These are phyloP conservation scores for Origma solitaria DNA, from an alignment of 2,113 vertebrate genomes.

Conservation along the genomic window DNA sequence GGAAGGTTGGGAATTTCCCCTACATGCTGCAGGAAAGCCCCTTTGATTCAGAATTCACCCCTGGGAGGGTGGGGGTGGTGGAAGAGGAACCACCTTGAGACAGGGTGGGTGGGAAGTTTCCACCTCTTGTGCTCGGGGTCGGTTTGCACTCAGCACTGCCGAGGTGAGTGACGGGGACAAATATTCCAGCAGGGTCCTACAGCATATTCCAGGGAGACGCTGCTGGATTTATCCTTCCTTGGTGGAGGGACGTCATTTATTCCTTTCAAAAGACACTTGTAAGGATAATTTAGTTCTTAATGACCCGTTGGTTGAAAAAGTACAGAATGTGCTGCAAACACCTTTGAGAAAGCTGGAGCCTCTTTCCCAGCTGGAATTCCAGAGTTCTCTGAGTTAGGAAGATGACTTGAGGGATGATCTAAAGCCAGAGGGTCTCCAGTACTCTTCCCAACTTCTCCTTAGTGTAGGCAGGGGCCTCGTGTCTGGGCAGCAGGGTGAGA, in stretches of 20 bases:
- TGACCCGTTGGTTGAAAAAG: not conserved
- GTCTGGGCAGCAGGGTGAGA: too few species aligned
- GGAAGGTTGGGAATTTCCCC: too few species aligned
- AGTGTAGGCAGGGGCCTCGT: too few species aligned
- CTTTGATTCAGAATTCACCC: too few species aligned
- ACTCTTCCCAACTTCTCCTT: fast-evolving
- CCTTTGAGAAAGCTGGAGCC: not conserved
- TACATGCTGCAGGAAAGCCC: too few species aligned
- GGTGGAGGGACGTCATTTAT: fast-evolving
- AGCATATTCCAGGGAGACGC: fast-evolving
- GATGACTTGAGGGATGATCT: not conserved
- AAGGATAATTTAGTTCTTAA: not conserved
- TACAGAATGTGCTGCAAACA: not conserved
- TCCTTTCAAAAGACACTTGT: not conserved
- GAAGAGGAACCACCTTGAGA: too few species aligned
- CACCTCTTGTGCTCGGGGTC: not conserved
- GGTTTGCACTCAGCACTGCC: too few species aligned
- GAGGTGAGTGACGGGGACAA: not conserved
- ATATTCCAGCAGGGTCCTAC: fast-evolving
- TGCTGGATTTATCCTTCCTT: fast-evolving
- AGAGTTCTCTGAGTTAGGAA: not conserved
- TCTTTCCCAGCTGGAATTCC: not conserved
- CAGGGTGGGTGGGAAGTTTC: too few species aligned
- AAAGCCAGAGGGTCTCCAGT: not conserved
- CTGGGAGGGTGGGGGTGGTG: too few species aligned